phyloP scores from a whole-genome alignment of 2,113 vertebrate species.

The Miniopterus natalensis region DNA sequence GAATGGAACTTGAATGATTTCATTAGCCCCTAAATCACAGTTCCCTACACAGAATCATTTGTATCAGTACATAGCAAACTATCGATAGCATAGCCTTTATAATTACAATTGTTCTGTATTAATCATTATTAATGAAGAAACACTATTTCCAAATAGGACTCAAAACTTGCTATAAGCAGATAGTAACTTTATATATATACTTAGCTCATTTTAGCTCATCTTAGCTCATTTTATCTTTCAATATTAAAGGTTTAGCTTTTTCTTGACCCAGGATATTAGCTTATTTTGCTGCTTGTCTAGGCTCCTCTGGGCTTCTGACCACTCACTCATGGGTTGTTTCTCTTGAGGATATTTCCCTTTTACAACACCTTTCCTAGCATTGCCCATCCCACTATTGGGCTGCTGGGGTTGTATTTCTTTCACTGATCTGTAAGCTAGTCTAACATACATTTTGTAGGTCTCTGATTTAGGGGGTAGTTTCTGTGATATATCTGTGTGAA shows the following conservation, averaged over 20 bases:
- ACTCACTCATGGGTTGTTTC: background rate
- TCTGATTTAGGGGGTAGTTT: background rate
- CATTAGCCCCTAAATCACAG: background rate
- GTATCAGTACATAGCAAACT: background rate
- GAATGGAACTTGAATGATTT: background rate
- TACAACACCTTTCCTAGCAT: rapidly evolving
- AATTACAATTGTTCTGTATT: background rate
- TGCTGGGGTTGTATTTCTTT: background rate
- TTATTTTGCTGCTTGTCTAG: background rate
- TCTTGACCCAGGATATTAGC: background rate
- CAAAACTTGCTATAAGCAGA: background rate
- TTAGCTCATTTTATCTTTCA: background rate
- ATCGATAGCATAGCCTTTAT: background rate
- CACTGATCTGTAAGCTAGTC: background rate
- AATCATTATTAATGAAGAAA: background rate
- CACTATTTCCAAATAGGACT: background rate
- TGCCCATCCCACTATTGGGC: background rate
- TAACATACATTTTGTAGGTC: background rate
- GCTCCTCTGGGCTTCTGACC: background rate
- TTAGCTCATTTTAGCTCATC: background rate
- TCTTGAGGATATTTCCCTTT: background rate
- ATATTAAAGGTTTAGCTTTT: background rate
- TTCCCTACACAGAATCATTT: background rate
- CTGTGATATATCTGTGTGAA: background rate
- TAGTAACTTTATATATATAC: background rate